Evolutionary conservation across 2,888 invertebrate genomes (phyloP), one percentile per base, ranked within the genome.

Genomic region (Drosophila robusta): DNA sequence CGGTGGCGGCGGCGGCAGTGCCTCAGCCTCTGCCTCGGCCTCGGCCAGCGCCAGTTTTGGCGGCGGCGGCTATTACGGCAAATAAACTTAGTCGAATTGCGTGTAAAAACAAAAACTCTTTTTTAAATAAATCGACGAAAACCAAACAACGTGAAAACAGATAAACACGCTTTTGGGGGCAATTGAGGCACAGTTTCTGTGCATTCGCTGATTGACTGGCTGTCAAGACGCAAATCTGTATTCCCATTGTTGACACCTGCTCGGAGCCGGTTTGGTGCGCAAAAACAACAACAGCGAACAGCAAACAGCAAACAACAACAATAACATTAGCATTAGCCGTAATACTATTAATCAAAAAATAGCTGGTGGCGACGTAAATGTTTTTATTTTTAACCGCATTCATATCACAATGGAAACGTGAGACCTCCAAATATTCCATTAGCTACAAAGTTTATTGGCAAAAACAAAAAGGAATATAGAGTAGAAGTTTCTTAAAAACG

Each of bases 41-140:
- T 64, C 45, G 66, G 66, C 14, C 50, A 18, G 9, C 26, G 26
- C 44, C 5, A 45, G 54, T 1, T 45, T 26, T 9, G 26, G 51
- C 0, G 41, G 54, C 39, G 39, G 70, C 26, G 41, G 62, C 9
- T 54, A 46, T 29, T 72, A 54, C 26, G 61, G 86, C 38, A 67
- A 75, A 71, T 76, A 63, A 54, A 11, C 5, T 2, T 11, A 1
- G 24, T 6, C 12, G 39, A 56, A 24, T 12, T 54, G 41, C n/a
- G 49, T 47, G 26, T 36, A 6, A 14, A 62, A 45, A 42, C 51
- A 57, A 58, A 77, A 67, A 58, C 29, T 34, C 34, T 34, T 34
- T 3, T 12, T 22, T 38, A 7, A 41, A 62, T 41, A 34, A 49
- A 50, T 18, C 4, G 34, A 32, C 32, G n/a, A 9, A 16, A 24